Percentiles rank a stretch among this genome's conserved stretches.
These are phyloP conservation scores for Trematomus loennbergii DNA, from an alignment of 2,113 vertebrate genomes.

Conservation along the genomic window DNA sequence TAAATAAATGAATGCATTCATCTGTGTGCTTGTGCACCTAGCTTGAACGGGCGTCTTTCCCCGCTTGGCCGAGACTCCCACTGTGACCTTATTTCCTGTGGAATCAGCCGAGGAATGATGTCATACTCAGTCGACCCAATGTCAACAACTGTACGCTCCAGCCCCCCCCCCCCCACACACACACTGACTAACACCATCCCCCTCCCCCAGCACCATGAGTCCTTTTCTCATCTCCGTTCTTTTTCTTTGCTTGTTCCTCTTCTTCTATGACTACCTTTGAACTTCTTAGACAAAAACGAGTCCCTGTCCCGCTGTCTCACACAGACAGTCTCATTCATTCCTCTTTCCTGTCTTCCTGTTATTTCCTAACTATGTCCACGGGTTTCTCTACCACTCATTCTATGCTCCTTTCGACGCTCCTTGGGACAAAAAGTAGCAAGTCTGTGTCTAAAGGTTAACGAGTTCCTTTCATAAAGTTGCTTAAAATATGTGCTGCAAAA, in stretches of 20 bases:
- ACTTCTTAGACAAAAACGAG: slow-evolving; percentile 9
- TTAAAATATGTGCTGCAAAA: neutral
- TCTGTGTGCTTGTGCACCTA: slow-evolving; percentile 47
- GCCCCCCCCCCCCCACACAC: neutral
- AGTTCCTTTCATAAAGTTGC: slow-evolving; percentile 9
- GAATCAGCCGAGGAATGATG: slow-evolving; percentile 76
- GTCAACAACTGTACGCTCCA: slow-evolving; percentile 68
- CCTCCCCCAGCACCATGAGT: neutral
- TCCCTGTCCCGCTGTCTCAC: slow-evolving; percentile 1
- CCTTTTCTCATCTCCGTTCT: slow-evolving; percentile 12
- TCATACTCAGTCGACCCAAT: slow-evolving; percentile 72
- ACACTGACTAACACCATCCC: neutral
- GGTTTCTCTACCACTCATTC: slow-evolving; percentile 11
- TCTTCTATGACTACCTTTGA: slow-evolving; percentile 17
- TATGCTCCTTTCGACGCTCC: slow-evolving; percentile 5
- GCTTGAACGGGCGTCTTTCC: slow-evolving; percentile 49
- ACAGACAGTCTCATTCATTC: slow-evolving; percentile 33
- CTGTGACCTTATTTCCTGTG: slow-evolving; percentile 86
- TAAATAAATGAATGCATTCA: slow-evolving; percentile 46
- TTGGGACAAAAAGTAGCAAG: slow-evolving; percentile 29
- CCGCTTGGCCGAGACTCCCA: slow-evolving; percentile 73
- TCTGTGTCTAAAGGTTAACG: slow-evolving; percentile 36
- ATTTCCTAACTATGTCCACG: slow-evolving; percentile 18
- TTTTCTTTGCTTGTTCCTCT: slow-evolving; percentile 5
- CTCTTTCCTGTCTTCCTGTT: slow-evolving; percentile 28